Evolutionary conservation across 2,888 invertebrate genomes (phyloP).

Genomic region (Dimorphilus gyrociliatus): DNA sequence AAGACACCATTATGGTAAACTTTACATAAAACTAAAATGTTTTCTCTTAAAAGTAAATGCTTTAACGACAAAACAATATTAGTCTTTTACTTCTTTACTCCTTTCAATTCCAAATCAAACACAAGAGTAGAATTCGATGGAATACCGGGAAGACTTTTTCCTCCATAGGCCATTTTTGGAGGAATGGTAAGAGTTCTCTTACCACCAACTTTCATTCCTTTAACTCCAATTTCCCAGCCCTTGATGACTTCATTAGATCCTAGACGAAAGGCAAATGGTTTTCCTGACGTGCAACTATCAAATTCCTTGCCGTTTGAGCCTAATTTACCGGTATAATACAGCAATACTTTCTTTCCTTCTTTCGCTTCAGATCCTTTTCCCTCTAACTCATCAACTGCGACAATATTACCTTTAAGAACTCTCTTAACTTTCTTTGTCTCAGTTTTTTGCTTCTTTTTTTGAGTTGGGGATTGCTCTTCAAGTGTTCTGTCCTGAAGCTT

Average conservation of each 20-base stretch:
- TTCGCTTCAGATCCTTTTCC: constrained; percentile 66
- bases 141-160: constrained; percentile 40
- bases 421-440: constrained; percentile 20
- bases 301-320: constrained; percentile 68
- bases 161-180: constrained; percentile 40
- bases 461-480: too few relatives aligned
- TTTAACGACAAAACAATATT: too few relatives aligned
- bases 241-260: constrained; percentile 72
- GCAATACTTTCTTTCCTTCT: constrained; percentile 52
- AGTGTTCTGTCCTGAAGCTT: too few relatives aligned
- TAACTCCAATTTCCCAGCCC: constrained; percentile 67
- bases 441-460: too few relatives aligned
- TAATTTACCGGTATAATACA: constrained; percentile 70
- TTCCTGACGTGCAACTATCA: constrained; percentile 55
- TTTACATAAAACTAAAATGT: too few relatives aligned
- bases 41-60: too few relatives aligned
- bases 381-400: constrained; percentile 57
- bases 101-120: constrained; percentile 76
- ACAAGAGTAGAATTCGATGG: constrained; percentile 70
- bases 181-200: constrained; percentile 70
- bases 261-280: constrained; percentile 66
- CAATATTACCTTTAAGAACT: constrained; percentile 53
- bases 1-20: too few relatives aligned
- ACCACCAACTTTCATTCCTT: constrained; percentile 78
- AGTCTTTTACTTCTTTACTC: too few relatives aligned